Evolutionary conservation across 1,140 invertebrate species (phyloP), one percentile per base, ranked within the genome.

Genomic region (Brachionus calyciflorus): DNA sequence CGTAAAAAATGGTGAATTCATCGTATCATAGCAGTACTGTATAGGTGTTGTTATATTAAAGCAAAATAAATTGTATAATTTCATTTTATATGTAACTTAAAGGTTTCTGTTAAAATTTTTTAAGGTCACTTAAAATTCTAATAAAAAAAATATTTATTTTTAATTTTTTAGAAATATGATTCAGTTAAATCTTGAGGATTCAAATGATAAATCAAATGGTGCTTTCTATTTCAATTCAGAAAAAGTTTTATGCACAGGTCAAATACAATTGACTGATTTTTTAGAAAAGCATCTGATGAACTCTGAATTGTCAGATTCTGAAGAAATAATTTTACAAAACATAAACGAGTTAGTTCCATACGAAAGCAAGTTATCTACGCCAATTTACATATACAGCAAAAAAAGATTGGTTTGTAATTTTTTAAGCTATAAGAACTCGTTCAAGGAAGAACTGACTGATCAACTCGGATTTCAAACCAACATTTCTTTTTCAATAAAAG

Each of bases 401-500:
- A 55, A 55, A 26, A 53, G 26, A 19, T 28, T 76, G 12, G 0
- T 17, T 17, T 14, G 1, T 0, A 76, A 76, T 30, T 30, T 55
- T 5, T n/a, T 48, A 28, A 46, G 14, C 28, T 76, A 76, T 28
- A 44, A 76, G 30, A 28, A 55, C 3, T 41, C 70, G 1, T 73
- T 73, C 21, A 1, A 73, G 1, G 3, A 49, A 12, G 44, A 73
- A 73, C 49, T 73, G 33, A 51, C 49, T 6, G 4, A 55, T 0
- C 17, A 33, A 76, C 14, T 55, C 19, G 48, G 70, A 3, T 55
- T 37, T n/a, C 14, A 55, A 2, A 76, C 70, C 4, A 10, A 30
- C 19, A 40, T 76, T 55, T 76, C 70, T 1, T 76, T 55, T 55
- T 76, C 70, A 17, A 21, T 76, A 2, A 76, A 76, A 73, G 81